Conservation (phyloP, 2,888 invertebrate genomes). For the Torymus auratus region DNA sequence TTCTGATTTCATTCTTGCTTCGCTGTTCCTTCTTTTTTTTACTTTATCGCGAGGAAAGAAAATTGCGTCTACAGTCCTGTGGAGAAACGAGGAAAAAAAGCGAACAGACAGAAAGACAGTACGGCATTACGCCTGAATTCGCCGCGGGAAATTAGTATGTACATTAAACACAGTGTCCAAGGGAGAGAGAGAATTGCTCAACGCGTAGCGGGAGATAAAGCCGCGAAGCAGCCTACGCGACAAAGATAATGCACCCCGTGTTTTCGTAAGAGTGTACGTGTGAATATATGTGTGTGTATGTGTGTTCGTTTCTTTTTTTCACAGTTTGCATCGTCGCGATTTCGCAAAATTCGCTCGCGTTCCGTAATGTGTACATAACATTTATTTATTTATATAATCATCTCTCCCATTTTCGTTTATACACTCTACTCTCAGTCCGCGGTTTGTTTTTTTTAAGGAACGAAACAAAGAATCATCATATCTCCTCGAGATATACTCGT, state of each 20-base stretch:
- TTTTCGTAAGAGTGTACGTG: not conserved
- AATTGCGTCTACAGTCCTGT: too few relatives aligned
- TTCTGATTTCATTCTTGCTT: too few relatives aligned
- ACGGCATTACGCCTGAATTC: too few relatives aligned
- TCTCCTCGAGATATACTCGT: constrained; percentile 1
- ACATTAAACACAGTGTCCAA: not conserved
- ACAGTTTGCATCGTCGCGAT: too few relatives aligned
- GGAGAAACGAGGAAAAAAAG: not conserved
- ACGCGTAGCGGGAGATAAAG: constrained; percentile 26
- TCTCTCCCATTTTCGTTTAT: not conserved
- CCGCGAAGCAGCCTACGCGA: constrained; percentile 32
- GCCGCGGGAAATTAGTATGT: constrained; percentile 4
- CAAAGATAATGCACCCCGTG: too few relatives aligned
- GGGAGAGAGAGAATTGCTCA: constrained; percentile 3
- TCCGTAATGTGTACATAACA: not conserved
- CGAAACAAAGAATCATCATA: constrained; percentile 17
- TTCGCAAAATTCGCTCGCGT: not conserved
- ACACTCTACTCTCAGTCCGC: constrained; percentile 38
- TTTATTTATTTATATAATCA: not conserved
- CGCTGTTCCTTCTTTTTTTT: too few relatives aligned
- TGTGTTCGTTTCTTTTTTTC: not conserved
- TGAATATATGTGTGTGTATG: not conserved
- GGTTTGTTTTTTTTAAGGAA: not conserved
- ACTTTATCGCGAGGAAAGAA: too few relatives aligned
- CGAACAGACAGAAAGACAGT: not conserved